Evolutionary conservation across 2,888 invertebrate genomes (phyloP), one percentile per base, ranked within the genome.

Genomic region (Lasioglossum zephyrum): DNA sequence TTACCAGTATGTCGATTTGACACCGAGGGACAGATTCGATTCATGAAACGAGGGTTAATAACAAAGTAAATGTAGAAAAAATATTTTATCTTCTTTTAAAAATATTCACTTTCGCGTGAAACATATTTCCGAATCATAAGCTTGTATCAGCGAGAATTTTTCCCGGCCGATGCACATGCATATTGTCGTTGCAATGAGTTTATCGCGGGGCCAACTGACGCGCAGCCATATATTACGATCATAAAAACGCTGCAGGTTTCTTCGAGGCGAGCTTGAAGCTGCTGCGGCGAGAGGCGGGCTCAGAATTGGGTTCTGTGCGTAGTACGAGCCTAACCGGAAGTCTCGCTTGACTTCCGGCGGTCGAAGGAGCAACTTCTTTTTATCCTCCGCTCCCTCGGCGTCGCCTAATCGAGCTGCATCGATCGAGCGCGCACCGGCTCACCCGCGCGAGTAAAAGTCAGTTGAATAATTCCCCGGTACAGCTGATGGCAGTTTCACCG

Each of bases 151-250:
- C 60, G 60, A 26, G 5, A 31, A 16, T 63, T 63, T 63, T 63
- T 63, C n/a, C 63, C 63, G 63, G 31, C 16, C 18, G 63, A 3
- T 31, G 31, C 6, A 16, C 31, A 18, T 63, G 18, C 63, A 63
- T 31, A 63, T 63, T 18, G 63, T 63, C 31, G 36, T 69, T 87
- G 73, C 80, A 75, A 77, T 80, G 81, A 73, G 85, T 89, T 91
- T 91, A 91, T 90, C 86, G 86, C 85, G 69, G 88, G 75, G 82
- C 81, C 90, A 91, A 91, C 90, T 89, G 90, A 88, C 88, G 81
- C 73, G 76, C 81, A 84, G 89, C 88, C 88, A 90, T 89, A 88
- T 90, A 90, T 73, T 66, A 36, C 70, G 88, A 85, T 90, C 90
- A 89, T 90, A 91, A 91, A 91, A 91, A 88, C 81, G 74, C 79